Base-by-base conservation (phyloP, 2,113 vertebrate species). In the Protobothrops mucrosquamatus region DNA sequence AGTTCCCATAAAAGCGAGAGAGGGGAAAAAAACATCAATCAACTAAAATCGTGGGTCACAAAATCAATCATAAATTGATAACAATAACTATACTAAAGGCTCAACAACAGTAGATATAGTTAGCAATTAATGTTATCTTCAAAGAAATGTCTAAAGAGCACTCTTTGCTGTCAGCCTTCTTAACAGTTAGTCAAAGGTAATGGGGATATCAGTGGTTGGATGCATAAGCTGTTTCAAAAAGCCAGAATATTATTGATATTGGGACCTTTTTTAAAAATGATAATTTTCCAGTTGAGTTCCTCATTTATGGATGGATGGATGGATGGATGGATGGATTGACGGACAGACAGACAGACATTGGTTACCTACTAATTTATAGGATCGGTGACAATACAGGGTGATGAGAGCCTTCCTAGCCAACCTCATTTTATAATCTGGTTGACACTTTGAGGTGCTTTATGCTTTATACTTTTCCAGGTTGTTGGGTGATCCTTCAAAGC, bases 401-500 rank as follows among this genome's bases (percentile, higher is more conserved):
- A 61, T 61, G 23, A 26, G 24, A 61, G 9, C 59, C 24, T 26
- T 61, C 24, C 24, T 61, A 57, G 59, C 24, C 59, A 26, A 61
- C 57, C 57, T 61, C 57, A 61, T 0, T 26, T 61, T 61, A 24
- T 9, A 61, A 23, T 9, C 59, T 29, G 24, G 24, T 26, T 11
- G 24, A 61, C 29, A 34, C 14, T 69, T 69, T 69, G 64, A 15
- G n/a, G 4, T 69, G 29, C 29, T n/a, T 69, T n/a, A 6, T n/a
- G 61, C 14, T 12, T 69, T n/a, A 14, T n/a, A 55, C 95, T 95
- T 93, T 24, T 29, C 90, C 88, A 93, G 93, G 94, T 91, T 95
- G n/a, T 89, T 92, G 85, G 1, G 24, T n/a, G 24, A 23, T n/a
- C 90, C 23, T 57, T 86, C 39, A 39, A 64, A 10, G 26, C 48